Conservation (phyloP, 2,797 vertebrate species). For the Catostomus latipinnis region DNA sequence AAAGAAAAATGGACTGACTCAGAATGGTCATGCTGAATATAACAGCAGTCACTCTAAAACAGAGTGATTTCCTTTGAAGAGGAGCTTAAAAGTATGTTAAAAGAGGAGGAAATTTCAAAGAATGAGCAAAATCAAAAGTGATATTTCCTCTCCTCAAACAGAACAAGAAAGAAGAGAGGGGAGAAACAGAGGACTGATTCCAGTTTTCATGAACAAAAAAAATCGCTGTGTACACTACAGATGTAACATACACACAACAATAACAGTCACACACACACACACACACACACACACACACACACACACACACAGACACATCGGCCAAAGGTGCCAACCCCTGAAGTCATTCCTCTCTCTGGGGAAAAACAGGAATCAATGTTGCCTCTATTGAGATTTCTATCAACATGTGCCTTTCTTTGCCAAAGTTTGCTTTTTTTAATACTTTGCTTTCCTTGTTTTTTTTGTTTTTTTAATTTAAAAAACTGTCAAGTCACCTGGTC, state of each 20-base stretch:
- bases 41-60: slow-evolving; percentile 91
- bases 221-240: slow-evolving; percentile 63
- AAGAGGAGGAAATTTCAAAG: slow-evolving; percentile 46
- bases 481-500: background rate
- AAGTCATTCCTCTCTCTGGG: slow-evolving; percentile 2
- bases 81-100: slow-evolving; percentile 25
- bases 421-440: background rate
- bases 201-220: slow-evolving; percentile 2
- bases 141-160: slow-evolving; percentile 53
- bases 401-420: slow-evolving; percentile 28
- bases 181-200: slow-evolving; percentile 48
- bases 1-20: slow-evolving; percentile 81
- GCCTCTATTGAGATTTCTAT: background rate
- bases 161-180: slow-evolving; percentile 39
- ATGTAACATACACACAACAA: background rate
- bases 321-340: background rate
- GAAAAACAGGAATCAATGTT: background rate
- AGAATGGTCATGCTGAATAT: slow-evolving; percentile 84
- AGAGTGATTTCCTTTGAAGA: slow-evolving; percentile 76
- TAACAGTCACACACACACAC: slow-evolving; percentile 51
- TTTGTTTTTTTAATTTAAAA: background rate
- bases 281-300: slow-evolving; percentile 50
- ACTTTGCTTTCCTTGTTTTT: background rate
- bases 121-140: slow-evolving; percentile 61
- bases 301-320: slow-evolving; percentile 48